Conservation (phyloP, 2,113 vertebrate genomes). For the Malurus elegans region DNA sequence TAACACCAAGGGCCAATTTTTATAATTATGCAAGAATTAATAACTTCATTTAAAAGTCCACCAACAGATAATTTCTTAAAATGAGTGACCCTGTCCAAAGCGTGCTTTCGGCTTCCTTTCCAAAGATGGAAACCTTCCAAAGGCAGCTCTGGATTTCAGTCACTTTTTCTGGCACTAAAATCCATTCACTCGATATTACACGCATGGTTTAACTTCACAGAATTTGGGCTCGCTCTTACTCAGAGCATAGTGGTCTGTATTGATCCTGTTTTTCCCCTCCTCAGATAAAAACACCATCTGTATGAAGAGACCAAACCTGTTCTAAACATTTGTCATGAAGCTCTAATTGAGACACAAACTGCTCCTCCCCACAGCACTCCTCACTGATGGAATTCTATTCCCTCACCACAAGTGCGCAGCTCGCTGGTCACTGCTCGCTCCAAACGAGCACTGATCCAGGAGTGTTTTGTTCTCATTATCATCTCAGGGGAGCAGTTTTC, state of each 20-base stretch:
- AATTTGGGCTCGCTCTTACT: background rate
- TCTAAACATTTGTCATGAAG: background rate
- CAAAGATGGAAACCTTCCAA: background rate
- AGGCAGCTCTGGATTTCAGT: background rate
- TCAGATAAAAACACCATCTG: background rate
- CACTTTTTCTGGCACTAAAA: background rate
- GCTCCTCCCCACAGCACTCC: background rate
- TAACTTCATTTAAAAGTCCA: background rate
- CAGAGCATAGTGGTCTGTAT: background rate
- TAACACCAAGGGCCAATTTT: background rate
- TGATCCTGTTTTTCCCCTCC: background rate
- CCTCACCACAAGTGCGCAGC: background rate
- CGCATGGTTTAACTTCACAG: background rate
- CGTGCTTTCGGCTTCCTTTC: background rate
- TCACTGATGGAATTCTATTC: background rate
- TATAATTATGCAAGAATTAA: background rate
- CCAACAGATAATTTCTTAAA: background rate
- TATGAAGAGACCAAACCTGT: background rate
- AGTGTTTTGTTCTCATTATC: background rate
- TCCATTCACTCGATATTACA: background rate
- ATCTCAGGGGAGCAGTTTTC: background rate
- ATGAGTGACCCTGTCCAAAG: background rate
- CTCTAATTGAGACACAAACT: background rate
- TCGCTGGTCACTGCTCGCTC: fast-evolving
- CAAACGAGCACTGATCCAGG: background rate